Percentiles rank a stretch among this genome's conserved stretches.
phyloP scores from a whole-genome alignment of 2,888 invertebrate species.

The Cetonia aurata region DNA sequence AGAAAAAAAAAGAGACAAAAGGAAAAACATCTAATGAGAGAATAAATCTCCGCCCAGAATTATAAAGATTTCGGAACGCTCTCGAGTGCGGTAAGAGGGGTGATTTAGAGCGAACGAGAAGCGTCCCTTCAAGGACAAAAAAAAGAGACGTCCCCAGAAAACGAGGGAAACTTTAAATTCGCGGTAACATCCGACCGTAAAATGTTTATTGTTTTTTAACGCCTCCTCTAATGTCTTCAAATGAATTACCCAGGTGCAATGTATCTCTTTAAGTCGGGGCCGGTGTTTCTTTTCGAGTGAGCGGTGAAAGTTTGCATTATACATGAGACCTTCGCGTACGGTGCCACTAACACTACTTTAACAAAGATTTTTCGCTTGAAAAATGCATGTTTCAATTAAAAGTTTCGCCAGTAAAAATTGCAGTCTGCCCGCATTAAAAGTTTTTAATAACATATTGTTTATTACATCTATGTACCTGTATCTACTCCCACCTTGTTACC shows the following conservation, averaged over 20 bases:
- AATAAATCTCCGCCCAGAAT: constrained; percentile 40
- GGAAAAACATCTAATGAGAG: constrained; percentile 41
- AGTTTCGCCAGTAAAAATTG: constrained; percentile 25
- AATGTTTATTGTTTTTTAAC: constrained; percentile 64
- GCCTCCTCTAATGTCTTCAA: constrained; percentile 61
- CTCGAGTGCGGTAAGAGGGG: background rate
- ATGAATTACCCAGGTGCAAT: constrained; percentile 63
- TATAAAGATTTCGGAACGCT: constrained; percentile 37
- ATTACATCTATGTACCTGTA: background rate
- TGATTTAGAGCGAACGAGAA: constrained; percentile 19
- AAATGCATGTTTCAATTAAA: constrained; percentile 49
- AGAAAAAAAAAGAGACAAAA: constrained; percentile 32
- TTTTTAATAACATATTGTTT: constrained; percentile 26
- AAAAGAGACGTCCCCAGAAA: constrained; percentile 9
- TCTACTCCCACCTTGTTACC: no score
- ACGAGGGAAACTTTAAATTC: constrained; percentile 22
- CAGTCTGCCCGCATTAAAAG: constrained; percentile 15
- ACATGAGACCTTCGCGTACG: constrained; percentile 50
- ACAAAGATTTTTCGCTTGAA: constrained; percentile 57
- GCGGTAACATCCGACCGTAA: constrained; percentile 54
- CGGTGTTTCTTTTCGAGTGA: constrained; percentile 32
- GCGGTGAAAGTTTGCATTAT: constrained; percentile 58
- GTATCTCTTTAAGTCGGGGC: constrained; percentile 57
- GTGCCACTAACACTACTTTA: constrained; percentile 41
- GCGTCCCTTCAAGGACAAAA: background rate